phyloP scores from a whole-genome alignment of 2,113 vertebrate species.

The Cranoglanis bouderius region DNA sequence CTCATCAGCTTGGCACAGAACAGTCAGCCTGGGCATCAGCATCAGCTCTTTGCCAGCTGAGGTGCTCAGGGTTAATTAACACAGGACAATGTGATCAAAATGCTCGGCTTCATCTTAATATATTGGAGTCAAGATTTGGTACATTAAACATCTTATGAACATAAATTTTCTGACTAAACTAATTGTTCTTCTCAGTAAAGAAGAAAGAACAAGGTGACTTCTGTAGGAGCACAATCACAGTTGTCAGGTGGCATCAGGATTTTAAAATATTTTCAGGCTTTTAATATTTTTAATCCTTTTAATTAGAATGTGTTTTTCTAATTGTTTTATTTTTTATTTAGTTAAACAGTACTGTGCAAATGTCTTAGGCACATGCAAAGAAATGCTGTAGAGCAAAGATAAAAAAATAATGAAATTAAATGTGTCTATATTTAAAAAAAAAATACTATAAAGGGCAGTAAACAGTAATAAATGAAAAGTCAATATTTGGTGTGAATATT shows the following conservation, averaged over 20 bases:
- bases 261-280: background rate
- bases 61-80: conserved; percentile 50
- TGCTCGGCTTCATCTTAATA: background rate
- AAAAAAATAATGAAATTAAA: no score
- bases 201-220: background rate
- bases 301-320: background rate
- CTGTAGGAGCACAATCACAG: background rate
- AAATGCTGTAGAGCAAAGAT: no score
- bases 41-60: conserved; percentile 29
- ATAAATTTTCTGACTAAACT: background rate
- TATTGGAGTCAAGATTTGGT: conserved; percentile 3
- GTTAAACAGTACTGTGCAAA: no score
- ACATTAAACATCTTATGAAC: conserved; percentile 17
- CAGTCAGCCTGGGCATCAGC: conserved; percentile 21
- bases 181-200: background rate
- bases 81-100: conserved; percentile 26
- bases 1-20: conserved; percentile 40
- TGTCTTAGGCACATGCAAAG: no score
- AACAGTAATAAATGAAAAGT: no score
- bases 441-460: no score
- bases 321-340: background rate
- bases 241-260: background rate
- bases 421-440: no score
- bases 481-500: no score
- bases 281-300: background rate